Evolutionary conservation across 1,140 invertebrate genomes (phyloP), one percentile per base, ranked within the genome.

Genomic region (Achroia grisella): DNA sequence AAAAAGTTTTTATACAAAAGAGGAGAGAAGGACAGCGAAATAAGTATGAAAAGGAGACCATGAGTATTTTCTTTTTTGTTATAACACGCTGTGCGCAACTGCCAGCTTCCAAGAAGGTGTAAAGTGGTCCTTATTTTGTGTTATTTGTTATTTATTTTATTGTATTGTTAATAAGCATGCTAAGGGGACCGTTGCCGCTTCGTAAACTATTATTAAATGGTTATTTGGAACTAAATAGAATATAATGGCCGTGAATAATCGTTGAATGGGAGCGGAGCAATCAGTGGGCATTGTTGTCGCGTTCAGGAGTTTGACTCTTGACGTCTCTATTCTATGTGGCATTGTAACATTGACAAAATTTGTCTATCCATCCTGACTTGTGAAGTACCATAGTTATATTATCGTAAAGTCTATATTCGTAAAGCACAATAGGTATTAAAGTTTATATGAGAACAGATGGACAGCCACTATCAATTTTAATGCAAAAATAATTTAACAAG

Each of bases 211-310:
- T 82, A 79, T 85, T 81, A 85, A 82, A 85, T 65, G 80, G 66
- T 81, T 82, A 85, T 85, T 80, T 81, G 72, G 73, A 78, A 73
- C 74, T 84, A 84, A 84, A 84, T 84, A 79, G 80, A 84, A 81
- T 84, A 82, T 84, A 80, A 84, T 84, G 66, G 75, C 76, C 74
- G 65, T 79, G 75, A 68, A 80, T 79, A 79, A 83, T 79, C 56
- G 54, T 45, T 73, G 71, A 80, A 83, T 77, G 54, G 62, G 39
- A 56, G 43, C 56, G 41, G 41, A 58, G 76, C 71, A 80, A 83
- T 81, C 79, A 83, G 58, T 39, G 37, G 32, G 39, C 54, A 77
- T 77, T 79, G 73, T 80, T 58, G 54, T 48, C 39, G 34, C 17
- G 29, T 56, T 53, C 40, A 37, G 56, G 36, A 41, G 44, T 45